phyloP scores from a whole-genome alignment of 2,888 invertebrate species.

The Acleris emargana region DNA sequence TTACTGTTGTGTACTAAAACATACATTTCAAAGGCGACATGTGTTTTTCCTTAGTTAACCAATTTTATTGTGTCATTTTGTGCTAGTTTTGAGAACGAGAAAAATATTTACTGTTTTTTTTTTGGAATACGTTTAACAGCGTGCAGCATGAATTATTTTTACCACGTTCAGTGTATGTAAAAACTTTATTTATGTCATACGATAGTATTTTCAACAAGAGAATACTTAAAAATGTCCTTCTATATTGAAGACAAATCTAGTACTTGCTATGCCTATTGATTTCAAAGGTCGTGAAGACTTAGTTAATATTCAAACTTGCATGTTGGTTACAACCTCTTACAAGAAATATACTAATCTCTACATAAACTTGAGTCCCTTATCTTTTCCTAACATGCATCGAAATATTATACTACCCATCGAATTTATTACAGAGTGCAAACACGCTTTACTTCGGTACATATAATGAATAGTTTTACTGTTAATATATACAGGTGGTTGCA shows the following conservation, averaged over 20 bases:
- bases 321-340: not conserved
- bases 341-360: not conserved
- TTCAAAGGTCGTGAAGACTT: not conserved
- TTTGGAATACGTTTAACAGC: not conserved
- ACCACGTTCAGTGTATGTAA: not conserved
- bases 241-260: no score
- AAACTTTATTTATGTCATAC: no score
- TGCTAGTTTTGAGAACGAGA: not conserved
- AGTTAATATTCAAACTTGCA: not conserved
- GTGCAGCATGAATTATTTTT: not conserved
- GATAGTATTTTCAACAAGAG: no score
- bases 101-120: not conserved
- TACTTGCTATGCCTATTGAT: no score
- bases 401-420: not conserved
- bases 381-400: constrained; percentile 1
- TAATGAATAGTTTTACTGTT: constrained; percentile 25
- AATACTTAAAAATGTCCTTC: no score
- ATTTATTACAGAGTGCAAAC: not conserved
- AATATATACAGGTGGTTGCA: constrained; percentile 27
- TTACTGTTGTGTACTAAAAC: constrained; percentile 35
- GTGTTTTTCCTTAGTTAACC: constrained; percentile 28
- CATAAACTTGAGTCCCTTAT: not conserved
- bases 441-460: constrained; percentile 10
- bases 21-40: constrained; percentile 18
- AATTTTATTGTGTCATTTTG: constrained; percentile 18